phyloP scores from a whole-genome alignment of 2,113 vertebrate species.

The Sigmodon hispidus region DNA sequence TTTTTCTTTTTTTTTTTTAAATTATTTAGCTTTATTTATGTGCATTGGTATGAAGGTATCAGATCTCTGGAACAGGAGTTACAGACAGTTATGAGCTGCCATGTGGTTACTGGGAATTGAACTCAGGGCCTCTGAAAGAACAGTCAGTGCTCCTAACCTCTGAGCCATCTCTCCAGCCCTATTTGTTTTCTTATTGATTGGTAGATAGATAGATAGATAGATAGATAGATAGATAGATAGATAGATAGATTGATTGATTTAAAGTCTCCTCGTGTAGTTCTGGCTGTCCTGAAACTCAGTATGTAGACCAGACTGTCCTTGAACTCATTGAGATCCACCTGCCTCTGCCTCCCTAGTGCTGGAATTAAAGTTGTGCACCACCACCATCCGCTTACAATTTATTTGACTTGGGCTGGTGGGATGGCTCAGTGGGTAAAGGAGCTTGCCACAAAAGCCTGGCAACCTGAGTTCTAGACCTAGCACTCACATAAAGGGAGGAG shows the following conservation, averaged over 20 bases:
- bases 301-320: background rate
- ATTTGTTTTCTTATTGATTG: background rate
- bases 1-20: constrained; percentile 16
- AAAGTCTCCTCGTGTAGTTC: background rate
- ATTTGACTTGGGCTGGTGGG: background rate
- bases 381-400: background rate
- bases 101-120: too few relatives aligned
- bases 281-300: background rate
- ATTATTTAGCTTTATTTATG: background rate
- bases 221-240: background rate
- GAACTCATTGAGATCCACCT: background rate
- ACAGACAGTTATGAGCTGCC: too few relatives aligned
- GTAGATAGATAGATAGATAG: background rate
- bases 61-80: too few relatives aligned
- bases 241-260: background rate
- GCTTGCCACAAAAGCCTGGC: background rate
- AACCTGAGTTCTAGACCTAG: background rate
- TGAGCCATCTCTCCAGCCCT: too few relatives aligned
- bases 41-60: too few relatives aligned
- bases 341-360: background rate
- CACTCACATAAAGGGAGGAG: background rate
- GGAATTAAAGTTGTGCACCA: background rate
- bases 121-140: too few relatives aligned
- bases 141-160: too few relatives aligned
- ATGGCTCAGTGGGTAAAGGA: background rate